Evolutionary conservation across 1,140 invertebrate genomes (phyloP).

Genomic region (Drusus annulatus): DNA sequence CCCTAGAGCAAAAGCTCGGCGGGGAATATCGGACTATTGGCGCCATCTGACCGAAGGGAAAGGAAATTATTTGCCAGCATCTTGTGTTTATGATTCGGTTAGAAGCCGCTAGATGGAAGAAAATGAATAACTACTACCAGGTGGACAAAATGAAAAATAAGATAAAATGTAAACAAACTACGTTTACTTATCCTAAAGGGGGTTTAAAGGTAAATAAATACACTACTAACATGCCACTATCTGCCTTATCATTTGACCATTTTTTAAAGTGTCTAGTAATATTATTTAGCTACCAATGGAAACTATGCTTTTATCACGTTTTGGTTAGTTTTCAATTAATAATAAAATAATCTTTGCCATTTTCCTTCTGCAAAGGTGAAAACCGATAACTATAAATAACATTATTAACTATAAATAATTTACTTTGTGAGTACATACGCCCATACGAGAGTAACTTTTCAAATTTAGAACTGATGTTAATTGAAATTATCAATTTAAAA

Average conservation of each 20-base stretch:
- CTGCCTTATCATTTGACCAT: no score
- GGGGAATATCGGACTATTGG: neutral
- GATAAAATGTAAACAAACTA: neutral
- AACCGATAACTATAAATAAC: neutral
- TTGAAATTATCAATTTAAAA: no score
- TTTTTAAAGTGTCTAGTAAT: no score
- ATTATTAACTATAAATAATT: no score
- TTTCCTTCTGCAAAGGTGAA: neutral
- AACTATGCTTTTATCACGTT: no score
- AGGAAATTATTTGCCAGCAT: neutral
- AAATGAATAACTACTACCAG: neutral
- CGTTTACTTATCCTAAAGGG: neutral
- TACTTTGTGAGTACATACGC: no score
- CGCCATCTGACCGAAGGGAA: neutral
- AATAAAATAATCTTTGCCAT: neutral
- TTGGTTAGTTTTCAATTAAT: neutral
- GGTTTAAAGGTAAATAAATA: neutral
- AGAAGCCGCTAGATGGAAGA: conserved; percentile 9
- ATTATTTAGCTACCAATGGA: no score
- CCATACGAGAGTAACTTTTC: no score
- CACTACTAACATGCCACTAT: neutral
- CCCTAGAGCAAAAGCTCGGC: neutral
- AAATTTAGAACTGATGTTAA: no score
- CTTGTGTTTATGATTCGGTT: neutral
- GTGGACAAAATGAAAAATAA: neutral